Percentiles rank a stretch among this genome's conserved stretches.
Evolutionary conservation across 2,888 invertebrate genomes (phyloP).

Genomic region (Agonopterix heracliana): DNA sequence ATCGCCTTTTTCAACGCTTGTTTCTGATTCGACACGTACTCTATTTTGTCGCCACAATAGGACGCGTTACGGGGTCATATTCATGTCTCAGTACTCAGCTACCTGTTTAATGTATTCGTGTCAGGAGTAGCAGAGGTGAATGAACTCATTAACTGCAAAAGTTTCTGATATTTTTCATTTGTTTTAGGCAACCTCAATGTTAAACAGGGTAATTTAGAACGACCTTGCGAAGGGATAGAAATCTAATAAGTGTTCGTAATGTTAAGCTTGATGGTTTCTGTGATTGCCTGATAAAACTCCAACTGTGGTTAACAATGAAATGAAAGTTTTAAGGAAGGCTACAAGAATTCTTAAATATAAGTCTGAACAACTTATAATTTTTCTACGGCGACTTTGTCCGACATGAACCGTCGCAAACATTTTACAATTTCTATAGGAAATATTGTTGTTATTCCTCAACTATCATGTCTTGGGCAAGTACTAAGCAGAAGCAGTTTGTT

Average conservation of each 20-base stretch:
- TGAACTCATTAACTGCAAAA: constrained; percentile 25
- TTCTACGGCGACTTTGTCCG: too few species aligned
- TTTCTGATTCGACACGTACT: constrained; percentile 68
- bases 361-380: too few species aligned
- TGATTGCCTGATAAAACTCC: too few species aligned
- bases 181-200: not conserved
- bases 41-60: constrained; percentile 15
- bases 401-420: too few species aligned
- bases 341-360: too few species aligned
- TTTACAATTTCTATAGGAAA: too few species aligned
- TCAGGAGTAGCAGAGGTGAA: constrained; percentile 53
- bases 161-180: not conserved
- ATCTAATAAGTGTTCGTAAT: not conserved
- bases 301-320: too few species aligned
- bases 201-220: constrained; percentile 1
- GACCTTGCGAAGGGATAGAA: constrained; percentile 10
- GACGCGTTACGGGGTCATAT: constrained; percentile 36
- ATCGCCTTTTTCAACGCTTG: constrained; percentile 64
- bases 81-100: constrained; percentile 36
- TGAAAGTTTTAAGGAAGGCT: too few species aligned
- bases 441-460: too few species aligned
- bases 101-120: constrained; percentile 56
- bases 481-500: too few species aligned
- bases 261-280: too few species aligned
- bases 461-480: too few species aligned